Conservation (phyloP, 1,140 invertebrate genomes). For the Asbolus verrucosus region DNA sequence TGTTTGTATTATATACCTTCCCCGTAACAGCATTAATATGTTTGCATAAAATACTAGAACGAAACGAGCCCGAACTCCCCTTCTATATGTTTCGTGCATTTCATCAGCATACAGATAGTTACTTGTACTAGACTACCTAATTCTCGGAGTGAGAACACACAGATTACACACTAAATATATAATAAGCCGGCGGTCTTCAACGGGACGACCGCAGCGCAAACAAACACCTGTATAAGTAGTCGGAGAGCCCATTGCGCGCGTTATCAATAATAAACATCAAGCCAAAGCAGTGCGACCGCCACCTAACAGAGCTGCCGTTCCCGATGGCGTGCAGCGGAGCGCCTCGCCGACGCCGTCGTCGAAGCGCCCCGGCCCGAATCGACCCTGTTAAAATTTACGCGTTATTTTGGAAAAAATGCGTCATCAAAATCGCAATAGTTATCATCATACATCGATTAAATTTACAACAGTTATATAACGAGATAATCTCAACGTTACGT, state of each 20-base stretch:
- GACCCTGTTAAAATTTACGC: too few relatives aligned
- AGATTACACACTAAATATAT: conserved; percentile 41
- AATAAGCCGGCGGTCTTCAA: too few relatives aligned
- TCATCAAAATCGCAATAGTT: too few relatives aligned
- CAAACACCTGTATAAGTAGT: conserved; percentile 33
- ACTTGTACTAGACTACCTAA: conserved; percentile 46
- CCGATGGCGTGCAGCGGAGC: too few relatives aligned
- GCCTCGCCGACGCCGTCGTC: too few relatives aligned
- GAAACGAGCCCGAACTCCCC: conserved; percentile 65
- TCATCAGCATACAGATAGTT: conserved; percentile 72
- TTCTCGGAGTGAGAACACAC: conserved; percentile 31
- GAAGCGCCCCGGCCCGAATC: too few relatives aligned
- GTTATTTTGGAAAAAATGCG: too few relatives aligned
- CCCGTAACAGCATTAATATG: conserved; percentile 24
- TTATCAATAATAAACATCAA: conserved; percentile 42
- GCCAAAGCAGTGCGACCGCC: conserved; percentile 32
- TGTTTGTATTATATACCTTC: not conserved
- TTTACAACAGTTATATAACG: conserved; percentile 2
- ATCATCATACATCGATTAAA: too few relatives aligned
- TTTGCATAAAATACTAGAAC: conserved; percentile 53
- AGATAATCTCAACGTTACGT: too few relatives aligned
- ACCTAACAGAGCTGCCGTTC: not conserved
- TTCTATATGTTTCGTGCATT: conserved; percentile 78
- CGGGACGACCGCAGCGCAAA: conserved; percentile 29
- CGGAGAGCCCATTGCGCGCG: conserved; percentile 33